Conservation (phyloP, 2,888 invertebrate genomes). For the Alcis repandata region DNA sequence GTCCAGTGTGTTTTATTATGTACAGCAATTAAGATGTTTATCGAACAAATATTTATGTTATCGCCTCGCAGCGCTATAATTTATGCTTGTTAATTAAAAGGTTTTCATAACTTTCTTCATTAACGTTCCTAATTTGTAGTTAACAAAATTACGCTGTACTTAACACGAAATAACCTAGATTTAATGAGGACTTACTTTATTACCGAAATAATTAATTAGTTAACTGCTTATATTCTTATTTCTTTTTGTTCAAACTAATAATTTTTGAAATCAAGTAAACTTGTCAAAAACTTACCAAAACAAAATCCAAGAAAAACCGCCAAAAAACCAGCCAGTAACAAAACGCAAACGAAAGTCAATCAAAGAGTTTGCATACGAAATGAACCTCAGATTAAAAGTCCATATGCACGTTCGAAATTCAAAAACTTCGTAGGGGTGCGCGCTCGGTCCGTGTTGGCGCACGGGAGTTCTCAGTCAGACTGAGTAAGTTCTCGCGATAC, state of each 20-base stretch:
- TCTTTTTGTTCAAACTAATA: too few relatives aligned
- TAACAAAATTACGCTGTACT: background rate
- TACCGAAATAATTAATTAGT: background rate
- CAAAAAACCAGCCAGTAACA: constrained; percentile 16
- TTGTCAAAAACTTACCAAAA: constrained; percentile 36
- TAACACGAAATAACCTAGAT: background rate
- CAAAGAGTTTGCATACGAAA: constrained; percentile 31
- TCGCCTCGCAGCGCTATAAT: background rate
- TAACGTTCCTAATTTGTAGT: background rate
- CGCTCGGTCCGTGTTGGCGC: constrained; percentile 51
- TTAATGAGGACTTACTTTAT: too few relatives aligned
- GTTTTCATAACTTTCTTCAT: background rate
- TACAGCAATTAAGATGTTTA: constrained; percentile 13
- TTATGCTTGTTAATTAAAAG: constrained; percentile 1
- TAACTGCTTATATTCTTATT: background rate
- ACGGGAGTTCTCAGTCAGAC: constrained; percentile 55
- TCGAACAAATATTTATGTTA: constrained; percentile 16
- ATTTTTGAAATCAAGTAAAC: too few relatives aligned
- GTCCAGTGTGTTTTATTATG: background rate
- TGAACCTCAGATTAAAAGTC: constrained; percentile 23
- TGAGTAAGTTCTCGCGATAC: constrained; percentile 44
- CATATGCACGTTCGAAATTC: constrained; percentile 37
- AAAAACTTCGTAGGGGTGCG: constrained; percentile 47
- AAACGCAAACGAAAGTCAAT: constrained; percentile 16
- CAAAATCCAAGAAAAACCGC: constrained; percentile 16